Conservation (phyloP, 2,113 vertebrate species). For the Engystomops pustulosus region DNA sequence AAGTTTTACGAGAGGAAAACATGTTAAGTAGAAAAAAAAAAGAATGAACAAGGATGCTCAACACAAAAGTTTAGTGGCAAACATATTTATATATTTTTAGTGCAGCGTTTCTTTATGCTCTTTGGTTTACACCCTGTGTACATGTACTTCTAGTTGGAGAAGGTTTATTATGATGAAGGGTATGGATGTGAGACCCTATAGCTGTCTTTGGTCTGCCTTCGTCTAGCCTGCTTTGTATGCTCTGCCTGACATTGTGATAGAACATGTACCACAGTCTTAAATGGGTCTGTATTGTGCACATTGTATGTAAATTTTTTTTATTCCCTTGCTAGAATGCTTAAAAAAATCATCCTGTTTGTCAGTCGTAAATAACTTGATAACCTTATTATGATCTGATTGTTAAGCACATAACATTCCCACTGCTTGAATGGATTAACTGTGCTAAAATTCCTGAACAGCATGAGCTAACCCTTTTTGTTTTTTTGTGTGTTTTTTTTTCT, state of each 20-base stretch:
- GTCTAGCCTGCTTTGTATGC: slow-evolving; percentile 89
- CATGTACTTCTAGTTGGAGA: not conserved
- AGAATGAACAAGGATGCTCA: no score
- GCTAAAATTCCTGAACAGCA: slow-evolving; percentile 10
- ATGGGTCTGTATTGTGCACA: slow-evolving; percentile 74
- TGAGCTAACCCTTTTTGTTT: slow-evolving; percentile 59
- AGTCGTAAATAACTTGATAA: slow-evolving; percentile 28
- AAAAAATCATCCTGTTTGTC: slow-evolving; percentile 49
- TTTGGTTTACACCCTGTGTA: no score
- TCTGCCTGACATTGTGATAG: slow-evolving; percentile 76
- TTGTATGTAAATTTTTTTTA: slow-evolving; percentile 65
- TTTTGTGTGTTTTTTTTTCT: slow-evolving; percentile 4
- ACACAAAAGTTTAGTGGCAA: not conserved
- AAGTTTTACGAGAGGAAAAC: no score
- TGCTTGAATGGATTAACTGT: slow-evolving; percentile 18
- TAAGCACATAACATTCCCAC: slow-evolving; percentile 43
- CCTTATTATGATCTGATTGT: slow-evolving; percentile 1
- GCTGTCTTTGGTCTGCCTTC: slow-evolving; percentile 95
- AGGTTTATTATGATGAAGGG: slow-evolving; percentile 5
- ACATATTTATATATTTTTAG: not conserved
- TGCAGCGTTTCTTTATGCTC: not conserved
- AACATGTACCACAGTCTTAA: slow-evolving; percentile 72
- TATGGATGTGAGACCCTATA: slow-evolving; percentile 71
- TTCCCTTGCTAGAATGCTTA: slow-evolving; percentile 60
- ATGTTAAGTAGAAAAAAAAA: not conserved